Percentiles rank a stretch among this genome's conserved stretches.
Conservation (phyloP, 1,140 invertebrate species). For the Kradibia gibbosae region DNA sequence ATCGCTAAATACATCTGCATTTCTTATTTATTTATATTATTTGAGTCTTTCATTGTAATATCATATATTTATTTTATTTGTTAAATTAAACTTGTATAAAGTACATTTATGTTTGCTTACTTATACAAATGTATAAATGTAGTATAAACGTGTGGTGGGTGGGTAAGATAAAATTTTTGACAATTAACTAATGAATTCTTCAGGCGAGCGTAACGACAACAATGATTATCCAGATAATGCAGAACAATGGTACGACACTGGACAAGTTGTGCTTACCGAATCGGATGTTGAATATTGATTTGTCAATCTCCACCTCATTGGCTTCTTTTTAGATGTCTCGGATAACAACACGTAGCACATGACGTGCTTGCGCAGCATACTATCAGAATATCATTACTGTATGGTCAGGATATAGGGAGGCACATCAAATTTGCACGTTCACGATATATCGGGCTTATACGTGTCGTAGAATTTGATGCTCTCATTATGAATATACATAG, state of each 20-base stretch:
- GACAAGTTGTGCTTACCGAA: neutral
- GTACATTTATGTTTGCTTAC: too few species aligned
- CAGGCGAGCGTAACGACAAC: neutral
- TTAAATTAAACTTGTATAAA: too few species aligned
- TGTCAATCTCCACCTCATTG: neutral
- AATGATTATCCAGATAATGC: neutral
- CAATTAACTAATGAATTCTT: too few species aligned
- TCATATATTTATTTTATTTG: too few species aligned
- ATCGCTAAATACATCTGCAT: too few species aligned
- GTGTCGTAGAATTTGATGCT: neutral
- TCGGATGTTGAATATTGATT: conserved; percentile 10
- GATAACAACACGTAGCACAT: neutral
- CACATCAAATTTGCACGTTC: conserved; percentile 21
- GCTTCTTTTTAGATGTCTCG: conserved; percentile 3
- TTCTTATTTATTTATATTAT: too few species aligned
- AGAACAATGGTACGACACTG: neutral
- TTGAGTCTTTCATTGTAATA: too few species aligned
- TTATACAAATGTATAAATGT: too few species aligned
- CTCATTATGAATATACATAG: conserved; percentile 13
- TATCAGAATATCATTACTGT: conserved; percentile 7
- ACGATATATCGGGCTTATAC: neutral
- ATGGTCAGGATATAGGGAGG: neutral
- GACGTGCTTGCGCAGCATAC: neutral
- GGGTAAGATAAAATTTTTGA: too few species aligned
- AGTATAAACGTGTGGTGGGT: too few species aligned